A percentile compares a stretch with the other conserved stretches of the same genome.
Evolutionary conservation across 2,888 invertebrate species (phyloP).

Genomic region (Carcina quercana): DNA sequence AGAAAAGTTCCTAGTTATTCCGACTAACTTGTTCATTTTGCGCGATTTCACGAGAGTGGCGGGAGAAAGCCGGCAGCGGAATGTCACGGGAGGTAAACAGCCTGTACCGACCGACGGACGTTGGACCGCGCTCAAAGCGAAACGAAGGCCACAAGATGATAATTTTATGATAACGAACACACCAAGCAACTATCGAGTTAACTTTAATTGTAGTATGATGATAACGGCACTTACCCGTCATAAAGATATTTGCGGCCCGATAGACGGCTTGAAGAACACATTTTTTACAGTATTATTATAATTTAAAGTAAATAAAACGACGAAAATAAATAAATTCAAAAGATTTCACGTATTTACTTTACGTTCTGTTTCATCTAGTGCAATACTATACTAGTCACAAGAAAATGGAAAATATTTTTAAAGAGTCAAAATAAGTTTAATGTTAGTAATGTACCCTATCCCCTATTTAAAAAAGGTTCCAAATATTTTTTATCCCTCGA

Average conservation of each 20-base stretch:
- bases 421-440: no score
- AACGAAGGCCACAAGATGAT: conserved; percentile 1
- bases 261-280: conserved; percentile 12
- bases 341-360: no score
- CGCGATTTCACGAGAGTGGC: conserved; percentile 10
- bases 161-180: not conserved
- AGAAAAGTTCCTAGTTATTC: conserved; percentile 52
- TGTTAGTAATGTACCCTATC: no score
- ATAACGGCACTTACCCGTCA: conserved; percentile 7
- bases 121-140: conserved; percentile 1
- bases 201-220: not conserved
- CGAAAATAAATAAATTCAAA: no score
- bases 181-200: not conserved
- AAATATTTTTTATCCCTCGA: no score
- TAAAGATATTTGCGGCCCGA: not conserved
- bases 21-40: conserved; percentile 47
- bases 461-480: no score
- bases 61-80: conserved; percentile 10
- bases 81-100: conserved; percentile 4
- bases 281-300: conserved; percentile 5
- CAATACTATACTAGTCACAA: no score
- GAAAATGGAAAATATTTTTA: no score
- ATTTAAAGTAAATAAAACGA: not conserved
- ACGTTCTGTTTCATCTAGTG: no score
- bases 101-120: conserved; percentile 1